Evolutionary conservation across 2,888 invertebrate genomes (phyloP).

Genomic region (Apotomis turbidana): DNA sequence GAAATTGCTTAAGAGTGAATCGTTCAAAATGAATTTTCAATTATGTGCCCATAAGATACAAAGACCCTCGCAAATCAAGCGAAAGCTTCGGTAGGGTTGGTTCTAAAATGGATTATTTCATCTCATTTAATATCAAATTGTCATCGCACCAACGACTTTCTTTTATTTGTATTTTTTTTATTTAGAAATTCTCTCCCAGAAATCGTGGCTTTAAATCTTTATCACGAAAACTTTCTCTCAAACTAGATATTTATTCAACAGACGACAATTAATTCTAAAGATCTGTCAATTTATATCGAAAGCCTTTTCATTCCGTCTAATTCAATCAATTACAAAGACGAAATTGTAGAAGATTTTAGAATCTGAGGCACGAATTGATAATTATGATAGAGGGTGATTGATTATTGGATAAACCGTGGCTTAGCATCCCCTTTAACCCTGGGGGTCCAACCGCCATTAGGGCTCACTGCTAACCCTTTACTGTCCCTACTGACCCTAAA

Average conservation of each 20-base stretch:
- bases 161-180: too few relatives aligned
- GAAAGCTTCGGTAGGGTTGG: too few relatives aligned
- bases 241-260: neutral
- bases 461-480: constrained; percentile 24
- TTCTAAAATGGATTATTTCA: too few relatives aligned
- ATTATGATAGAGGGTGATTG: constrained; percentile 36
- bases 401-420: constrained; percentile 33
- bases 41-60: too few relatives aligned
- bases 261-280: neutral
- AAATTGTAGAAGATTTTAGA: neutral
- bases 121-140: too few relatives aligned
- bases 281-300: neutral
- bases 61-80: too few relatives aligned
- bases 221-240: neutral
- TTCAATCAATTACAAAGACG: constrained; percentile 10
- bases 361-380: constrained; percentile 21
- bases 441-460: constrained; percentile 30
- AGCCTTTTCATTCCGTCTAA: neutral
- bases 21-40: too few relatives aligned
- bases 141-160: too few relatives aligned
- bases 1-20: too few relatives aligned
- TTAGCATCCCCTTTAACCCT: constrained; percentile 28
- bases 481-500: constrained; percentile 38
- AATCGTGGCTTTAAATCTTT: neutral
- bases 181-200: neutral